Evolutionary conservation across 2,113 vertebrate species (phyloP), one percentile per base, ranked within the genome.

Genomic region (Pogona vitticeps): DNA sequence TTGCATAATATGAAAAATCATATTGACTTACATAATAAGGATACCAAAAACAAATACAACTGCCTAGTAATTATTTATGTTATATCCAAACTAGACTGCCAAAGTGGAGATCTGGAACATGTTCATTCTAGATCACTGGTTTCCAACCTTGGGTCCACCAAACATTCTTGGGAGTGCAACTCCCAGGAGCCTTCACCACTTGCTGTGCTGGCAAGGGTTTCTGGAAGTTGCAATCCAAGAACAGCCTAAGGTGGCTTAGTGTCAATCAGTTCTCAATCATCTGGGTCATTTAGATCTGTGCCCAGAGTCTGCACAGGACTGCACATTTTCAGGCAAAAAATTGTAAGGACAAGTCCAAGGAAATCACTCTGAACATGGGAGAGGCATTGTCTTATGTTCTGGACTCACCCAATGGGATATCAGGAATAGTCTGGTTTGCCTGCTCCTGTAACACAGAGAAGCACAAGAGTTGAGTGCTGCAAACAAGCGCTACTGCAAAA

Each of bases 381-480:
- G 79, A 42, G 31, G 2, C 9, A 82, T n/a, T 79, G 63, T 6
- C 38, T 52, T 26, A 75, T 78, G 78, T 36, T 26, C 36, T 81
- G 26, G 9, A 91, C 95, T 96, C 91, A 97, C 96, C 95, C n/a
- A 96, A 0, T 76, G 96, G 96, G 52, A 97, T 96, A 79, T 95
- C 93, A 14, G 78, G 88, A 59, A 3, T 0, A 13, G 84, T 80
- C 4, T 92, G 86, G 42, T 86, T 82, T 5, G 33, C 40, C 40
- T 67, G 13, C 31, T 89, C 88, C 96, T 97, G 91, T 94, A 95
- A 6, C 40, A 89, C 7, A 86, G 5, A 84, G 21, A 84, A 10
- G 10, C 28, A 38, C 4, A 90, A 2, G 17, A 31, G 10, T 0
- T 33, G 91, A 68, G 28, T 0, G 15, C 18, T 0, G 26, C 1